A percentile compares a stretch with the other conserved stretches of the same genome.
These are phyloP conservation scores for Cryptocheilus praepositus DNA, from an alignment of 2,888 invertebrate species.

Conservation along the genomic window DNA sequence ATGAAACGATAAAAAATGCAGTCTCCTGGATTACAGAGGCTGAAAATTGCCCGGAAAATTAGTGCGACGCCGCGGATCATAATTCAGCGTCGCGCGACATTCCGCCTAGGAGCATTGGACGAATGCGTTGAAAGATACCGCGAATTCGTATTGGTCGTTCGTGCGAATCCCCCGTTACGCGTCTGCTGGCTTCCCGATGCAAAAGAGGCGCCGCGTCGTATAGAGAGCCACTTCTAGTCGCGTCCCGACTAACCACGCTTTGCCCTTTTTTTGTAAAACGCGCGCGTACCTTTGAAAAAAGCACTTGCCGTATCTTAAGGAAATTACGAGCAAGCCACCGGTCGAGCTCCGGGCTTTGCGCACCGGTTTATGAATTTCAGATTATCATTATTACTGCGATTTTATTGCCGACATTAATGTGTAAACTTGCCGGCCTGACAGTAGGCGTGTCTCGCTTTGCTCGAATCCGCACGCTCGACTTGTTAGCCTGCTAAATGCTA, in stretches of 20 bases:
- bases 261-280: conserved; percentile 13
- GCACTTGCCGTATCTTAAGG: conserved; percentile 37
- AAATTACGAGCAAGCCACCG: conserved; percentile 40
- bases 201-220: too few species aligned
- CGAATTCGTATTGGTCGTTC: neutral
- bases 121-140: too few species aligned
- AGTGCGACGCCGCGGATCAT: too few species aligned
- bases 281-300: conserved; percentile 12
- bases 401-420: conserved; percentile 54
- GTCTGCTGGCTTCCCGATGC: too few species aligned
- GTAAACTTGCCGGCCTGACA: conserved; percentile 40
- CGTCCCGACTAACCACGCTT: conserved; percentile 27
- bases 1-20: too few species aligned
- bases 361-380: conserved; percentile 53
- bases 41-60: too few species aligned
- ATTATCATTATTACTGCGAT: conserved; percentile 58
- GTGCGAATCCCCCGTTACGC: neutral
- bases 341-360: conserved; percentile 34
- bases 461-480: conserved; percentile 27
- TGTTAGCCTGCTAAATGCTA: conserved; percentile 33
- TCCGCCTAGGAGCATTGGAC: too few species aligned
- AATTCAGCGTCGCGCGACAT: too few species aligned
- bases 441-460: conserved; percentile 38
- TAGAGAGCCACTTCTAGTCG: conserved; percentile 24
- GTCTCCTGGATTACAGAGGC: too few species aligned